phyloP scores from a whole-genome alignment of 2,888 invertebrate genomes.

The Scrobipalpa costella region DNA sequence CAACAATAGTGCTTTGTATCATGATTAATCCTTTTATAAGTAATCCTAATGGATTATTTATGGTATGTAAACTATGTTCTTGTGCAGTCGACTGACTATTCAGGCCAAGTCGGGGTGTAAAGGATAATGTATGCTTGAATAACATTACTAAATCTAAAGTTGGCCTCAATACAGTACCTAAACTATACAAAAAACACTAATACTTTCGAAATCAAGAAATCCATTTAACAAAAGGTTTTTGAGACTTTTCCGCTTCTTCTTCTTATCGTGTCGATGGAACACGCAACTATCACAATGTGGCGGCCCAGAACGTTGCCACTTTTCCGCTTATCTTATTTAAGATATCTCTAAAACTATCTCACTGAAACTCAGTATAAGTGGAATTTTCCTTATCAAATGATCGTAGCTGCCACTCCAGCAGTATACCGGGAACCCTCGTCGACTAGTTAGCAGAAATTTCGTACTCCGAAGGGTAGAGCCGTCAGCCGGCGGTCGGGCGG shows the following conservation, averaged over 20 bases:
- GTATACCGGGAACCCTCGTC: not conserved
- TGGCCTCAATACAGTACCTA: not conserved
- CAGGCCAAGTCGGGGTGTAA: conserved; percentile 4
- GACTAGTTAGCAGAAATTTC: not conserved
- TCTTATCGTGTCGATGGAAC: no score
- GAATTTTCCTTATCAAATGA: not conserved
- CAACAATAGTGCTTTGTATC: conserved; percentile 27
- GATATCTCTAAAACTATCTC: no score
- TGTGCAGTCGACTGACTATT: conserved; percentile 15
- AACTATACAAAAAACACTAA: not conserved
- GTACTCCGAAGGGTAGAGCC: not conserved
- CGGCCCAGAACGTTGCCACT: no score
- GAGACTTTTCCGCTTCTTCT: no score
- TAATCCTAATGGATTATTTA: conserved; percentile 25
- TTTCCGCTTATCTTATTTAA: no score
- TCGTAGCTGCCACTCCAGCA: not conserved
- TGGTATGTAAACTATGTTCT: conserved; percentile 21
- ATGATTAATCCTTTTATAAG: conserved; percentile 29
- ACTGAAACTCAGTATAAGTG: no score
- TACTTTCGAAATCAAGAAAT: not conserved
- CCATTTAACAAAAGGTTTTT: no score
- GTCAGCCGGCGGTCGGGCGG: not conserved
- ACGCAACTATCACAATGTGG: no score
- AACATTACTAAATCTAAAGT: not conserved
- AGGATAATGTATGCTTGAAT: conserved; percentile 5